Conservation (phyloP, 2,113 vertebrate genomes). For the zebrafish (Danio rerio) region DNA sequence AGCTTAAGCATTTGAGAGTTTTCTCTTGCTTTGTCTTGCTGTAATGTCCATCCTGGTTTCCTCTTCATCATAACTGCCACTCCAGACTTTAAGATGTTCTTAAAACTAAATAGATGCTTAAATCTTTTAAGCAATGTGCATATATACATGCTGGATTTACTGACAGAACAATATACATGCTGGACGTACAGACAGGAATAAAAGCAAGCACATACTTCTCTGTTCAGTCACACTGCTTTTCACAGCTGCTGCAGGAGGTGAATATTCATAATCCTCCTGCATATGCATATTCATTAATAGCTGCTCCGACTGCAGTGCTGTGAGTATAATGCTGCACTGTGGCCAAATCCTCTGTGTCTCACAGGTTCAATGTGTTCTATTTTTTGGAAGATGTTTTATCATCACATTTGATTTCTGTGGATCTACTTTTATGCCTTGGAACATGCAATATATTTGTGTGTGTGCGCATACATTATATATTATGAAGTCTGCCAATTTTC, state of each 20-base stretch:
- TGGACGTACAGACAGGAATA: background rate
- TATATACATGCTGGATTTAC: too few species aligned
- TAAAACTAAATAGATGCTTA: too few species aligned
- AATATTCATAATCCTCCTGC: conserved; percentile 4
- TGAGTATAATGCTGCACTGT: background rate
- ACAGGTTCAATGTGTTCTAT: background rate
- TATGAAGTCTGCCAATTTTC: too few species aligned
- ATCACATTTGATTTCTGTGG: too few species aligned
- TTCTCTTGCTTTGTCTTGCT: too few species aligned
- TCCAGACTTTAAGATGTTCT: too few species aligned
- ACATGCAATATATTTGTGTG: background rate
- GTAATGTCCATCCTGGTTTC: too few species aligned
- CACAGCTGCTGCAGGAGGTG: background rate
- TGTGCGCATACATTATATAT: too few species aligned
- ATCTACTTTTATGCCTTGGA: background rate
- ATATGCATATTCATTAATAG: conserved; percentile 2
- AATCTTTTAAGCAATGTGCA: too few species aligned
- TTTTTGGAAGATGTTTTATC: background rate
- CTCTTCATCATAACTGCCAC: too few species aligned
- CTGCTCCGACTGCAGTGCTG: background rate
- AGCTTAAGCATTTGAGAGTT: too few species aligned
- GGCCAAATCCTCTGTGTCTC: background rate
- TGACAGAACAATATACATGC: background rate
- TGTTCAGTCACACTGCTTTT: background rate
- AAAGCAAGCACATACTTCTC: background rate